These are phyloP conservation scores for Helicolenus hilgendorfi DNA, from an alignment of 2,797 vertebrate genomes.

Conservation along the genomic window DNA sequence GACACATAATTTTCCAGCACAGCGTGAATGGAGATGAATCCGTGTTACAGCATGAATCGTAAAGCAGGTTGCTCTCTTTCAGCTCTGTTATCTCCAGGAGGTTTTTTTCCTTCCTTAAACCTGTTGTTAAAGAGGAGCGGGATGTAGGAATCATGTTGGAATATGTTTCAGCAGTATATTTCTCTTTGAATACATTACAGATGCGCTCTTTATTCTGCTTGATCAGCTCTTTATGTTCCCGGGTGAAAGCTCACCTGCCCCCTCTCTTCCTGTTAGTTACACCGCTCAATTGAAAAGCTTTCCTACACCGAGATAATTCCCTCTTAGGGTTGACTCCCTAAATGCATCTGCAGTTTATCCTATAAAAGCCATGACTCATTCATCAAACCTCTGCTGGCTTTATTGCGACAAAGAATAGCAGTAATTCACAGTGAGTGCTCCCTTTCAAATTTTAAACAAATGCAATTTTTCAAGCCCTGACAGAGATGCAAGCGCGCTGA, in stretches of 20 bases:
- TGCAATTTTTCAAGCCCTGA: constrained; percentile 6
- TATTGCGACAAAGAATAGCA: background rate
- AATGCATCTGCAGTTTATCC: constrained; percentile 26
- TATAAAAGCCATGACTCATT: constrained; percentile 13
- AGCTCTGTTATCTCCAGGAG: background rate
- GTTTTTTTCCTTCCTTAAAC: constrained; percentile 1
- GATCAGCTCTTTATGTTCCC: background rate
- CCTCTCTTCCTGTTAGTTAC: background rate
- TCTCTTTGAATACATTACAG: background rate
- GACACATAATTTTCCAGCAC: constrained; percentile 45
- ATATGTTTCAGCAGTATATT: background rate
- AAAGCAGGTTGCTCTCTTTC: constrained; percentile 14
- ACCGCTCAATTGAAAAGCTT: background rate
- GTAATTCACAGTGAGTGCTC: constrained; percentile 24
- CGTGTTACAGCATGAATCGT: constrained; percentile 13
- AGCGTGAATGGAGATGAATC: constrained; percentile 48
- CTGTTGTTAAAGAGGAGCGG: background rate
- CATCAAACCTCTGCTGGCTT: constrained; percentile 33
- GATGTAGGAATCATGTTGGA: background rate
- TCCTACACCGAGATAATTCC: constrained; percentile 13
- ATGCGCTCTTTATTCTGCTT: background rate
- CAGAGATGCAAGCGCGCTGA: constrained; percentile 36
- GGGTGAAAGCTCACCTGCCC: background rate
- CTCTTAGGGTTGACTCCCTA: background rate
- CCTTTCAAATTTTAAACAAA: constrained; percentile 25